Base-by-base conservation (phyloP, 2,888 invertebrate genomes). In the Brachylomia viminalis region DNA sequence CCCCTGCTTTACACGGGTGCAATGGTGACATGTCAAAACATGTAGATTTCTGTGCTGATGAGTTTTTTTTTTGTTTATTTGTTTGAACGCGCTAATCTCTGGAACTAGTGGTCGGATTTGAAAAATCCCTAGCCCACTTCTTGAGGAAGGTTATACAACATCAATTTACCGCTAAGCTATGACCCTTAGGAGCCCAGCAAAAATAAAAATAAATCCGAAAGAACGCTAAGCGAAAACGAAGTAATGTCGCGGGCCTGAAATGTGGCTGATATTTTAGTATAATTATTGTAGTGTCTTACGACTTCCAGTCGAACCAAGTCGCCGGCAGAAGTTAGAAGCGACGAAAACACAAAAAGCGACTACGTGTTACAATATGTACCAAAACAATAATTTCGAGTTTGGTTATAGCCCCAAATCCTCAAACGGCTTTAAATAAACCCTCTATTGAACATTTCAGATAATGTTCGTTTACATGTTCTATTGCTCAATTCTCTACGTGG, bases 391-490 rank as follows among this genome's bases (percentile, higher is more conserved):
- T 47, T 17, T 17, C 47, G 17, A n/a, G 2, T 42, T 64, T 42
- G 5, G 17, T 27, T 7, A 38, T n/a, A 23, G 61, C 38, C 23
- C 17, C 1, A 7, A 47, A 17, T 47, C 38, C n/a, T 38, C n/a
- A 62, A n/a, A 38, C 7, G 17, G 8, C n/a, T 15, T 10, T 17
- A 64, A 64, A 15, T 0, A 13, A 38, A 47, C 23, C 15, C 4
- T 30, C 7, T 11, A 20, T 4, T 20, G 5, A 33, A 27, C 33
- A 15, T 83, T 77, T 2, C 78, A 83, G 83, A 0, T 59, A 0
- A 71, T 91, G 23, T 94, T 92, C 47, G 67, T 82, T 0, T 93
- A 94, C 66, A 90, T 86, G 89, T 47, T 90, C 0, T 92, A 92
- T 59, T 84, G 84, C 0, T 80, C 89, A 0, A 10, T 90, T 0